phyloP scores from a whole-genome alignment of 1,140 invertebrate species.

The Saxidomus purpurata region DNA sequence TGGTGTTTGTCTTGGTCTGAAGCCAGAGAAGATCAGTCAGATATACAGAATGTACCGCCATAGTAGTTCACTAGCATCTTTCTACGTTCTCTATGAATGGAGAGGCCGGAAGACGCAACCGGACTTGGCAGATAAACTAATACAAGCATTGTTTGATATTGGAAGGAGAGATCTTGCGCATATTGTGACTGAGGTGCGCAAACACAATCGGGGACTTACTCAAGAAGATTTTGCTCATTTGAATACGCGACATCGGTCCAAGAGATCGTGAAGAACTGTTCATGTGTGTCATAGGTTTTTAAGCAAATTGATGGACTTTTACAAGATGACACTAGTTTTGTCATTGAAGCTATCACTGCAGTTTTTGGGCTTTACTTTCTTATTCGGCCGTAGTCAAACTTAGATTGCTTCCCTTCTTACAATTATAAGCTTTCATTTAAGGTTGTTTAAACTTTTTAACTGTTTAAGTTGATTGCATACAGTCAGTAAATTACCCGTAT shows the following conservation, averaged over 20 bases:
- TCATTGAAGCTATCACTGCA: no score
- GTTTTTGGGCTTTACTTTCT: no score
- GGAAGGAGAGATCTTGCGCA: conserved; percentile 44
- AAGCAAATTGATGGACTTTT: no score
- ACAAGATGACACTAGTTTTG: no score
- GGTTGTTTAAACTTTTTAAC: no score
- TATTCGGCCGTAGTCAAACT: no score
- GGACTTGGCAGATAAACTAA: conserved; percentile 44
- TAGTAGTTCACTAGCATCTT: conserved; percentile 47
- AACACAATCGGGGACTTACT: conserved; percentile 46
- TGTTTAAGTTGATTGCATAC: no score
- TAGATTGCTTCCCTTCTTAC: no score
- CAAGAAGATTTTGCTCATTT: conserved; percentile 51
- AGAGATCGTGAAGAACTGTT: background rate
- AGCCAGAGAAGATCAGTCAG: conserved; percentile 55
- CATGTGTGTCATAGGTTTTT: background rate
- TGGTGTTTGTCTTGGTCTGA: conserved; percentile 45
- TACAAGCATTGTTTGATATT: conserved; percentile 37
- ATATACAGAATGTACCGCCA: conserved; percentile 62
- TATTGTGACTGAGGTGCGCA: conserved; percentile 40
- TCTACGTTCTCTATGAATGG: conserved; percentile 64
- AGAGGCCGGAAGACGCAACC: conserved; percentile 47
- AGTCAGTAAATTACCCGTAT: no score
- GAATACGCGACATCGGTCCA: background rate
- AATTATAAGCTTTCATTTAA: no score